phyloP scores from a whole-genome alignment of 2,797 vertebrate genomes.

The Rhynchotus rufescens region DNA sequence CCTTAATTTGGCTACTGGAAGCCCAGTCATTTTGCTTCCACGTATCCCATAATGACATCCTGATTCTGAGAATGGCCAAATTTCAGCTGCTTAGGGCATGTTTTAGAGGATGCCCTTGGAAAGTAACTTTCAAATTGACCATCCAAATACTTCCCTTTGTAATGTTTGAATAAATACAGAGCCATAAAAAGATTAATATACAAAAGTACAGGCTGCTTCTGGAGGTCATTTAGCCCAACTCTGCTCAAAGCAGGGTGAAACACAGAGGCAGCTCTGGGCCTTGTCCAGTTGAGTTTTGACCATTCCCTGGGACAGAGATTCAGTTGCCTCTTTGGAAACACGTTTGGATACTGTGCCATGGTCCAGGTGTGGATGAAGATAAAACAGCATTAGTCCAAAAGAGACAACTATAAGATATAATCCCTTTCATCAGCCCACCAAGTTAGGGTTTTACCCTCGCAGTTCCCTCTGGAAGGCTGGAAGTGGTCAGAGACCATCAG shows the following conservation, averaged over 20 bases:
- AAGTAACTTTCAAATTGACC: not conserved
- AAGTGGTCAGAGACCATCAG: not conserved
- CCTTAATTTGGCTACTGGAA: not conserved
- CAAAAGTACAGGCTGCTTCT: not conserved
- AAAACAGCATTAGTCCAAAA: not conserved
- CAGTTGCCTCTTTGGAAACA: not conserved
- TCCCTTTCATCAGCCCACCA: not conserved
- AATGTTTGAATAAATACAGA: not conserved
- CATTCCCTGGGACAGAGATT: not conserved
- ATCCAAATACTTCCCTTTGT: not conserved
- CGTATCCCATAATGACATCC: fast-evolving
- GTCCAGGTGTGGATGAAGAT: not conserved
- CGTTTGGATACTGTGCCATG: not conserved
- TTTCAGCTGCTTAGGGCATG: not conserved
- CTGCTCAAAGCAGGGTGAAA: not conserved
- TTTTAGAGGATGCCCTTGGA: not conserved
- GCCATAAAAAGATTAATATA: not conserved
- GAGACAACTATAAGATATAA: not conserved
- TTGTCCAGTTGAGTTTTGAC: not conserved
- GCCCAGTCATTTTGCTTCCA: not conserved
- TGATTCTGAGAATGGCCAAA: not conserved
- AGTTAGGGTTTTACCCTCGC: not conserved
- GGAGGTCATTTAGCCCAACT: not conserved
- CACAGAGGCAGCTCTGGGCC: not conserved
- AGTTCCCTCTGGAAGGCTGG: not conserved